These are phyloP conservation scores for Pandemis corylana DNA, from an alignment of 2,888 invertebrate genomes.

Conservation along the genomic window DNA sequence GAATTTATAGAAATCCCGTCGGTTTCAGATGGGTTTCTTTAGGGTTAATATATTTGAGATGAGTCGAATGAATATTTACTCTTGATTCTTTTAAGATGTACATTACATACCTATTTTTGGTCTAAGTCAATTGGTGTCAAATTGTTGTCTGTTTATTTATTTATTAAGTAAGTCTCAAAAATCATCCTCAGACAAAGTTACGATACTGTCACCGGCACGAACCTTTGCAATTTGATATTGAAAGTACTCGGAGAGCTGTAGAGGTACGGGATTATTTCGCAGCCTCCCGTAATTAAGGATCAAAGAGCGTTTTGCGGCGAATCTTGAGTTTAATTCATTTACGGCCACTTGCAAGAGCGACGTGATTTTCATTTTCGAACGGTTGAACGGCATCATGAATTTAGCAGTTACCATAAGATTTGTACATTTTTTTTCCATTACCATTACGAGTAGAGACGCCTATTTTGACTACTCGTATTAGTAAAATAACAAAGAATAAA, in stretches of 20 bases:
- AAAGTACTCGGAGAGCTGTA: conserved; percentile 1
- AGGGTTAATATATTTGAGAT: too few relatives aligned
- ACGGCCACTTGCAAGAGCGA: not conserved
- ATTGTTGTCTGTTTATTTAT: too few relatives aligned
- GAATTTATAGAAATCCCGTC: too few relatives aligned
- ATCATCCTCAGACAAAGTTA: not conserved
- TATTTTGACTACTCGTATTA: too few relatives aligned
- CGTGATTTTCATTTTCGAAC: not conserved
- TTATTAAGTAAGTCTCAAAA: not conserved
- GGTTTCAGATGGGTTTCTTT: too few relatives aligned
- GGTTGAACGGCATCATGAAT: not conserved
- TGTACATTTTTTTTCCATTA: too few relatives aligned
- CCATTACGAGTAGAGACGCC: too few relatives aligned
- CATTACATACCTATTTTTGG: too few relatives aligned
- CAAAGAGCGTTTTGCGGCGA: conserved; percentile 34
- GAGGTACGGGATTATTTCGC: conserved; percentile 25
- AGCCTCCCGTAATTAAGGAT: conserved; percentile 39
- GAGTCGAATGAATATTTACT: too few relatives aligned
- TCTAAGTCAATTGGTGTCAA: too few relatives aligned
- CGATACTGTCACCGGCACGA: not conserved
- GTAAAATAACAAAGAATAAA: too few relatives aligned
- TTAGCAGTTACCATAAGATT: not conserved
- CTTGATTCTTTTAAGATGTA: too few relatives aligned
- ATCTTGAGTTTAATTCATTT: conserved; percentile 37
- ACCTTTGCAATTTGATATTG: conserved; percentile 3